Base-by-base conservation (phyloP, 2,113 vertebrate species). In the Laticauda colubrina region DNA sequence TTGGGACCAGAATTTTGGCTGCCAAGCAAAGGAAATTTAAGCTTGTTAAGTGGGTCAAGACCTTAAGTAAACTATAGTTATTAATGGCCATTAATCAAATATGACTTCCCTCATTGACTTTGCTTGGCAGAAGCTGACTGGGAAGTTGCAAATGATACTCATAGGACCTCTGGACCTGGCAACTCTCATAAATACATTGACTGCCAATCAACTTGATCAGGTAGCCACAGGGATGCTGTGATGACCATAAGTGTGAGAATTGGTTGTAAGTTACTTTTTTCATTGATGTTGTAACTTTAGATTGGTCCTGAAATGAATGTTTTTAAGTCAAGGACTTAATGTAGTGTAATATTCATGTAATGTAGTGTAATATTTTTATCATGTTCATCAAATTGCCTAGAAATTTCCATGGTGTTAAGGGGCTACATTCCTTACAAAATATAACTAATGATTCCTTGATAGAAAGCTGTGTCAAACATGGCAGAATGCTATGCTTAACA, bases 341-440 rank as follows among this genome's bases (percentile, higher is more conserved):
- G 12, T 69, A 81, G 6, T 20, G 34, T 21, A 55, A 75, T 34
- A 61, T 94, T 45, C 5, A 39, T 39, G 34, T 39, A 39, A 39
- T n/a, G 12, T 69, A 81, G 6, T 20, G 15, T 21, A 55, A 75
- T 34, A 61, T 94, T 45, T 0, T 45, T 55, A 89, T 48, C 53
- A 94, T 53, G 89, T 26, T 26, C 57, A 92, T 4, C 0, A 0
- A 85, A 39, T 89, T 53, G 48, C 75, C 91, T 18, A 43, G 57
- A 91, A 51, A 48, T 90, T 90, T 91, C 57, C 12, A 89, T 87
- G 34, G 23, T 81, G 89, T 94, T 89, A 39, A 93, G 69, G 39
- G 92, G 81, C 87, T 26, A 61, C 89, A 93, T 55, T 5, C 51
- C 89, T 90, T 93, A n/a, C 34, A 81, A 81, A 45, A 45, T 45